phyloP scores from a whole-genome alignment of 2,113 vertebrate genomes.

The Thunnus maccoyii region DNA sequence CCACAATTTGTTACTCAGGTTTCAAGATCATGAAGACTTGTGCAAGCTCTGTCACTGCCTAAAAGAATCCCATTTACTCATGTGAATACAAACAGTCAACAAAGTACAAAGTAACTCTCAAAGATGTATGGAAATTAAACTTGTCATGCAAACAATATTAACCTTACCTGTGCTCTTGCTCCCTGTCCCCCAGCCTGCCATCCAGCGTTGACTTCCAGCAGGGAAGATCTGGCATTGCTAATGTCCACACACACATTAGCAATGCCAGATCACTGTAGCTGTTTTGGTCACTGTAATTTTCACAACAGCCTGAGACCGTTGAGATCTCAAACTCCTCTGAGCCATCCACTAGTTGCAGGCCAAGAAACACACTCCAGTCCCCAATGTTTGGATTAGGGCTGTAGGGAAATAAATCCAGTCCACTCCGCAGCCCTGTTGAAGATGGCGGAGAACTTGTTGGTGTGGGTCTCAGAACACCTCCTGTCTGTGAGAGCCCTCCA shows the following conservation, averaged over 20 bases:
- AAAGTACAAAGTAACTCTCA: too few species aligned
- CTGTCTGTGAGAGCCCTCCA: too few species aligned
- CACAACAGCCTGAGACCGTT: slow-evolving; percentile 3
- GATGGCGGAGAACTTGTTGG: too few species aligned
- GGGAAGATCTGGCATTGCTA: slow-evolving; percentile 68
- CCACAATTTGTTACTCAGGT: slow-evolving; percentile 62
- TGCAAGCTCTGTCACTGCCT: neutral
- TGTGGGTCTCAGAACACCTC: too few species aligned
- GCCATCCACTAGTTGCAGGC: slow-evolving; percentile 15
- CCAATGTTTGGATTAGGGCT: slow-evolving; percentile 50
- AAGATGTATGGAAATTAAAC: neutral
- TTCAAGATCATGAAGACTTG: slow-evolving; percentile 47
- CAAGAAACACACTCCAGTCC: slow-evolving; percentile 68
- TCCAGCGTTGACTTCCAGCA: slow-evolving; percentile 78
- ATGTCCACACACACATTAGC: slow-evolving; percentile 84
- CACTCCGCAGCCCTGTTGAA: too few species aligned
- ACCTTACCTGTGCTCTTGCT: slow-evolving; percentile 22
- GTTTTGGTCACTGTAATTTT: slow-evolving; percentile 46
- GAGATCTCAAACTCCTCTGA: slow-evolving; percentile 45
- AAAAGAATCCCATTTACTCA: slow-evolving; percentile 11
- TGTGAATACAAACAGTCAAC: neutral
- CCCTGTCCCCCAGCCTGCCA: slow-evolving; percentile 81
- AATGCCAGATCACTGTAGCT: slow-evolving; percentile 63
- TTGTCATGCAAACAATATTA: neutral
- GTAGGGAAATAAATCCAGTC: neutral